Percentiles rank a stretch among this genome's conserved stretches.
Conservation (phyloP, 2,113 vertebrate species). For the Loxodonta africana region DNA sequence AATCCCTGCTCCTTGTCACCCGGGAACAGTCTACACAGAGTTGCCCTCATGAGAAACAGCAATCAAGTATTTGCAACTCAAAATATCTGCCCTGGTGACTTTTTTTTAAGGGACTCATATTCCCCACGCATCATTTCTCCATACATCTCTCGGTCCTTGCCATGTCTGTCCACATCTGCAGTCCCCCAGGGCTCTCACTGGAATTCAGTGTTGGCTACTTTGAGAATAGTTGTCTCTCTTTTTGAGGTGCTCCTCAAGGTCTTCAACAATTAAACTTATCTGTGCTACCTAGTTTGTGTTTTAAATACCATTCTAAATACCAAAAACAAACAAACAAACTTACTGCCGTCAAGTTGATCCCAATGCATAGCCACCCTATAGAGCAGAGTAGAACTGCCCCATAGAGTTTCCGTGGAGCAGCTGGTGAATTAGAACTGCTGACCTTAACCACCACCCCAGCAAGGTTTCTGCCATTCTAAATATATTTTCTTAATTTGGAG, state of each 20-base stretch:
- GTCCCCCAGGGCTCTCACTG: not conserved
- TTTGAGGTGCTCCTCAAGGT: not conserved
- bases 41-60: not conserved
- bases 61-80: not conserved
- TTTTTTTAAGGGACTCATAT: not conserved
- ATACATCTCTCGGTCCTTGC: not conserved
- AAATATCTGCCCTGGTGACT: not conserved
- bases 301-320: not conserved
- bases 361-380: no score
- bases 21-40: not conserved
- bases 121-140: not conserved
- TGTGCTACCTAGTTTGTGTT: not conserved
- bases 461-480: not conserved
- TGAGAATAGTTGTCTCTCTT: not conserved
- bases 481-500: conserved; percentile 27
- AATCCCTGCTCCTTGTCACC: not conserved
- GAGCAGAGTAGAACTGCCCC: no score
- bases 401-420: no score
- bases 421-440: no score
- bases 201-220: not conserved
- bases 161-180: not conserved
- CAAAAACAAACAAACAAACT: no score
- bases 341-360: no score
- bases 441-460: no score
- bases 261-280: not conserved